Base-by-base conservation (phyloP, 2,888 invertebrate genomes). In the Ypsolopha sequella region DNA sequence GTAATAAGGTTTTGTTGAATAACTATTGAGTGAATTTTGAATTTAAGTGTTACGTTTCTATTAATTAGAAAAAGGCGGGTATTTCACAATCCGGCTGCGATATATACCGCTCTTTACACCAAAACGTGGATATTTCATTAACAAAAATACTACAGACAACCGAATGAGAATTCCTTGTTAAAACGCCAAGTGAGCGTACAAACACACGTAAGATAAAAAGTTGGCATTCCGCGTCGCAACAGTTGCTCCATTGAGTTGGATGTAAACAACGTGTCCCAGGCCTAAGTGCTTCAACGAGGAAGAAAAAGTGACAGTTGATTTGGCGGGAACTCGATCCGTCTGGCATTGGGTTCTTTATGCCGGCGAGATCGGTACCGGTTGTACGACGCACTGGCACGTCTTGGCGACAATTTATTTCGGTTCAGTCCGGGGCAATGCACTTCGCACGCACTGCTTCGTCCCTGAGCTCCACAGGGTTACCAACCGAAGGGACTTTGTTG, bases 331-430 rank as follows among this genome's bases (percentile, higher is more conserved):
- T 47, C 52, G 49, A 49, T 49, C 47, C 36, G 65, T 68, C 68
- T 70, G 68, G 66, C 68, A 67, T 67, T 68, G 65, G 64, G 60
- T 58, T 57, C 57, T 55, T 58, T 58, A 58, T 53, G 35, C 36
- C 13, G 45, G 36, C 59, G 63, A 69, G 73, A 78, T 78, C 78
- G 76, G 76, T 74, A 75, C 76, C 77, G 77, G 78, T 80, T 77
- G 81, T 81, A 82, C 80, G 73, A 80, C 69, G 68, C 66, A 58
- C 62, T 58, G 63, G 60, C 73, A 24, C 24, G 76, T 70, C 79
- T 35, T 48, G 44, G 80, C 81, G 82, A 81, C 84, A 82, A 80
- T 84, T 85, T 86, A 86, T 86, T 86, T 86, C 73, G 80, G 86
- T 84, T 66, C 80, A 78, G 84, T 11, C 11, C 50, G 44, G 52